Evolutionary conservation across 92 coral and sea anemone species (phyloP).

Genomic region (Metridium senile): DNA sequence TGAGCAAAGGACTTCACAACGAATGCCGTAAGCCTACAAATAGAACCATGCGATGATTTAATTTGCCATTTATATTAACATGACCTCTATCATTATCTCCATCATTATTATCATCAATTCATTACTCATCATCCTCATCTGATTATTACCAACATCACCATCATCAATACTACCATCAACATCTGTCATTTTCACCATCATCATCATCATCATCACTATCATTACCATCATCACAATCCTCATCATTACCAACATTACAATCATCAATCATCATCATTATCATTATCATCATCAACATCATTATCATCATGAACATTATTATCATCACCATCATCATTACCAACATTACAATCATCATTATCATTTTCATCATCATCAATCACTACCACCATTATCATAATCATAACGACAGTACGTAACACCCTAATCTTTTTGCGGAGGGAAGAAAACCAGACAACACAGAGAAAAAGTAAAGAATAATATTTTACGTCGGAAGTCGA

Average conservation of each 20-base stretch:
- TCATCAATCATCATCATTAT: constrained; percentile 9
- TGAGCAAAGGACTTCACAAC: constrained; percentile 91
- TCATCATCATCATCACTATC: background rate
- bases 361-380: too few relatives aligned
- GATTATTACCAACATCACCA: background rate
- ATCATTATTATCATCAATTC: background rate
- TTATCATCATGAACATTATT: background rate
- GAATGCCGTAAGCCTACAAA: constrained; percentile 99
- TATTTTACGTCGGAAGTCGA: too few relatives aligned
- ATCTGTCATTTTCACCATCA: background rate
- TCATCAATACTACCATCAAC: background rate
- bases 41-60: too few relatives aligned
- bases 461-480: too few relatives aligned
- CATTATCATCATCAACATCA: too few relatives aligned
- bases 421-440: too few relatives aligned
- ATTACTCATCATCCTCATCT: too few relatives aligned
- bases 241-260: background rate
- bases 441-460: too few relatives aligned
- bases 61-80: constrained; percentile 3
- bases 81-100: background rate
- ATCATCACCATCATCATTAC: constrained; percentile 10
- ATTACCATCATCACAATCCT: background rate
- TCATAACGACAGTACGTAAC: background rate
- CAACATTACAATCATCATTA: too few relatives aligned
- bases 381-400: background rate